These are phyloP conservation scores for Andrena camellia DNA, from an alignment of 2,888 invertebrate species.

Conservation along the genomic window DNA sequence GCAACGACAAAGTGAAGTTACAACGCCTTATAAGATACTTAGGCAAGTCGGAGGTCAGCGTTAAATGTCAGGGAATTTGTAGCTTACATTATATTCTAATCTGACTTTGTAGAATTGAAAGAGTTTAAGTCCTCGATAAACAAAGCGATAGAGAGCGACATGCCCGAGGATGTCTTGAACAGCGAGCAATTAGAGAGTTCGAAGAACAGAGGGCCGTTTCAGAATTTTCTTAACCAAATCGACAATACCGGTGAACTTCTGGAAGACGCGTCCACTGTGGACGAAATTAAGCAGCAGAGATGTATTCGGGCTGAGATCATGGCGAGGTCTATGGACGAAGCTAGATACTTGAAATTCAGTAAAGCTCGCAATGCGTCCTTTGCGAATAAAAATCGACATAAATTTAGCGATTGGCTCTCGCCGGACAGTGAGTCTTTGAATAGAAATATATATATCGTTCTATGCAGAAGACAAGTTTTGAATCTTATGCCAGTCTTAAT, in stretches of 20 bases:
- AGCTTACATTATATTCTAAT: background rate
- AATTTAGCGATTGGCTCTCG: conserved; percentile 82
- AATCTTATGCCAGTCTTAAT: conserved; percentile 14
- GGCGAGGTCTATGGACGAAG: conserved; percentile 85
- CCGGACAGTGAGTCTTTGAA: conserved; percentile 74
- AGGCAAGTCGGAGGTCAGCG: conserved; percentile 62
- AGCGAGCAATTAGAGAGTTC: conserved; percentile 76
- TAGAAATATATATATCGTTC: background rate
- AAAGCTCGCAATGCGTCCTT: conserved; percentile 93
- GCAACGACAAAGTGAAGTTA: conserved; percentile 92
- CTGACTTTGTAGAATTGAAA: conserved; percentile 73
- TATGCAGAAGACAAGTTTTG: background rate
- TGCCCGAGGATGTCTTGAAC: conserved; percentile 86
- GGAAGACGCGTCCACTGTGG: conserved; percentile 86
- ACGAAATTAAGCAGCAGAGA: conserved; percentile 87
- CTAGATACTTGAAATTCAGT: conserved; percentile 90
- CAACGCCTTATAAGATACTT: conserved; percentile 92
- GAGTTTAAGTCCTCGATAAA: conserved; percentile 86
- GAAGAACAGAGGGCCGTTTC: conserved; percentile 68
- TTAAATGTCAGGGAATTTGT: background rate
- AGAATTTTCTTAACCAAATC: conserved; percentile 79
- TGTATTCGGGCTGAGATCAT: conserved; percentile 86
- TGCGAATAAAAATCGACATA: conserved; percentile 86
- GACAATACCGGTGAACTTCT: conserved; percentile 83
- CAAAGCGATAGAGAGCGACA: conserved; percentile 76